Evolutionary conservation across 2,797 vertebrate species (phyloP).

Genomic region (Gadopsis bispinosus): DNA sequence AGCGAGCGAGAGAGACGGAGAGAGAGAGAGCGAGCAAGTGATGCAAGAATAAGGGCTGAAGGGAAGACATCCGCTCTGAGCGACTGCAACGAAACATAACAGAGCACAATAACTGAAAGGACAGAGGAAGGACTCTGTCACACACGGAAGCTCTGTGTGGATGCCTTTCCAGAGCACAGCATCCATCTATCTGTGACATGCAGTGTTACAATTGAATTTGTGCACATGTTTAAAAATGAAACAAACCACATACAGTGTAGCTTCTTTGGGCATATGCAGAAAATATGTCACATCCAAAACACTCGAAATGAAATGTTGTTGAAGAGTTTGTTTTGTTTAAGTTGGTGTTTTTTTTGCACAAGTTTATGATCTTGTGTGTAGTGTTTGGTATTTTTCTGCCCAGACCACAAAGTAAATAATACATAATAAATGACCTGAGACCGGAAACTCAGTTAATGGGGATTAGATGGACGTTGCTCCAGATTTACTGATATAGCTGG

Average conservation of each 20-base stretch:
- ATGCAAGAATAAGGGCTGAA: constrained; percentile 72
- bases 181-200: constrained; percentile 25
- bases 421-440: constrained; percentile 17
- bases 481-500: neutral
- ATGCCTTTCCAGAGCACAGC: constrained; percentile 26
- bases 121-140: constrained; percentile 62
- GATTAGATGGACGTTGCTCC: constrained; percentile 11
- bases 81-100: constrained; percentile 65
- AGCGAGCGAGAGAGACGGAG: constrained; percentile 7
- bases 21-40: constrained; percentile 50
- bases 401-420: neutral
- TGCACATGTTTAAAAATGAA: neutral
- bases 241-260: no score
- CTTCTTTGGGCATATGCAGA: neutral
- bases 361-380: neutral
- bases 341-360: neutral
- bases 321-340: neutral
- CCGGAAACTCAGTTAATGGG: constrained; percentile 3
- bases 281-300: neutral
- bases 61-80: constrained; percentile 64
- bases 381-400: neutral
- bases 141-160: constrained; percentile 30
- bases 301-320: neutral
- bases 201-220: neutral
- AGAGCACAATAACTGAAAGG: constrained; percentile 61